Evolutionary conservation across 2,888 invertebrate genomes (phyloP).

Genomic region (Aspidapion aeneum): DNA sequence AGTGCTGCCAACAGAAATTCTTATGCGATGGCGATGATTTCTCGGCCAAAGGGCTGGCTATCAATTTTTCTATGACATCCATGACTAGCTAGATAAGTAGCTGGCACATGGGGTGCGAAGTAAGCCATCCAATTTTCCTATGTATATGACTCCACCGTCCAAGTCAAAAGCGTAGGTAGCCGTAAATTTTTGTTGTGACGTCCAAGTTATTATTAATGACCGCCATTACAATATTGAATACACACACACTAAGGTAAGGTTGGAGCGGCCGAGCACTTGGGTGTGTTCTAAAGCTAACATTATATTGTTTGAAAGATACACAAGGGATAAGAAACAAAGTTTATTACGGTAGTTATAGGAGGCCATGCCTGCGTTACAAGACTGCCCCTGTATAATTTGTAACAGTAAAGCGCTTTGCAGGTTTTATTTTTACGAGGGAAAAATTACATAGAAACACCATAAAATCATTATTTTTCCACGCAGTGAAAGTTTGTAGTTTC

Average conservation of each 20-base stretch:
- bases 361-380: background rate
- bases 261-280: background rate
- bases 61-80: no score
- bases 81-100: no score
- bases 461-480: no score
- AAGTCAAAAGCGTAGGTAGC: background rate
- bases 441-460: no score
- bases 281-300: background rate
- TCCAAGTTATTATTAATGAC: background rate
- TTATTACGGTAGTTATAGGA: background rate
- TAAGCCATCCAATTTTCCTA: no score
- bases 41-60: no score
- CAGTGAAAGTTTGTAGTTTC: no score
- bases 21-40: no score
- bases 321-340: background rate
- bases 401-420: background rate
- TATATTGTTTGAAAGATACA: background rate
- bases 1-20: no score
- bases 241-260: background rate
- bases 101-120: no score
- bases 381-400: background rate
- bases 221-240: background rate
- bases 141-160: no score
- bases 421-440: no score
- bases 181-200: background rate